A percentile compares a stretch with the other conserved stretches of the same genome.
Evolutionary conservation across 2,113 vertebrate genomes (phyloP).

Genomic region (Onychostoma macrolepis): DNA sequence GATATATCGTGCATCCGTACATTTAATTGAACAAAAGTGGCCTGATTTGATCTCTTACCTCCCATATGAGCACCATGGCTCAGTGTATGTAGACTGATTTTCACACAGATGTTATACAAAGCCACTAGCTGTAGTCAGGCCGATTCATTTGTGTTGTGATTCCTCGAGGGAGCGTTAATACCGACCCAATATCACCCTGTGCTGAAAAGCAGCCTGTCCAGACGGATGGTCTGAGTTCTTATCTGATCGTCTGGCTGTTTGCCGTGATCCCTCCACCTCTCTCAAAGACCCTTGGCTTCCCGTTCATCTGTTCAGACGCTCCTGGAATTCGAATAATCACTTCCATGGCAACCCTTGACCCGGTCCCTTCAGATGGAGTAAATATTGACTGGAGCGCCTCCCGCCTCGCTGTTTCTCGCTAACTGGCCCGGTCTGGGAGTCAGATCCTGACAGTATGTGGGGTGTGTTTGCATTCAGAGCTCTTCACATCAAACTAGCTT

Average conservation of each 20-base stretch:
- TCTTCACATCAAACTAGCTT: neutral
- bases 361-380: slow-evolving; percentile 63
- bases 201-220: neutral
- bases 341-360: slow-evolving; percentile 66
- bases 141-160: neutral
- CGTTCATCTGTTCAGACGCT: slow-evolving; percentile 47
- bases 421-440: slow-evolving; percentile 58
- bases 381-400: slow-evolving; percentile 77
- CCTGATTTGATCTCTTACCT: neutral
- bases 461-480: slow-evolving; percentile 61
- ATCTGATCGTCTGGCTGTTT: slow-evolving; percentile 13
- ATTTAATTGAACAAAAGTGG: neutral
- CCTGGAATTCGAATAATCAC: slow-evolving; percentile 71
- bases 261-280: slow-evolving; percentile 8
- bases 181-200: neutral
- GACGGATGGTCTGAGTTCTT: neutral
- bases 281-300: slow-evolving; percentile 16
- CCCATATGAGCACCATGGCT: neutral
- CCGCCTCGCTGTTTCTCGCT: slow-evolving; percentile 56
- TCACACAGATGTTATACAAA: neutral
- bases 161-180: neutral
- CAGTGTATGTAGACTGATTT: neutral
- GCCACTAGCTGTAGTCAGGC: neutral
- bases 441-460: slow-evolving; percentile 52
- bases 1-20: neutral